These are phyloP conservation scores for Dendrocincla fuliginosa DNA, from an alignment of 2,797 vertebrate species.

Conservation along the genomic window DNA sequence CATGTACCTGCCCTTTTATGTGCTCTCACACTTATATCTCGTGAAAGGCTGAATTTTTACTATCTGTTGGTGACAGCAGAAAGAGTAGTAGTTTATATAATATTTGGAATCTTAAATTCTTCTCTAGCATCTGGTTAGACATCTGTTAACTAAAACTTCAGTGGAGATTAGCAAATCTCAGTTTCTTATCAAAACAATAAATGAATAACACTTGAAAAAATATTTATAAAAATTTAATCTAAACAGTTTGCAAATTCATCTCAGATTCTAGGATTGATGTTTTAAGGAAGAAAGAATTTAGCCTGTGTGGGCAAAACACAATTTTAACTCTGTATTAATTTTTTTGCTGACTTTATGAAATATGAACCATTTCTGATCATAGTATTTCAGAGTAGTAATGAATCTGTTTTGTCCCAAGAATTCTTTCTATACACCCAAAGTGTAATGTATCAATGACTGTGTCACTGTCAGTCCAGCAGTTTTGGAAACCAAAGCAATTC, in stretches of 20 bases:
- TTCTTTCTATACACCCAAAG: neutral
- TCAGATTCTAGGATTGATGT: neutral
- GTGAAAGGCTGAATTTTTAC: neutral
- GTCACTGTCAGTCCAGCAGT: neutral
- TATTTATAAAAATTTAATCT: too few relatives aligned
- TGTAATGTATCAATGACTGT: rapidly evolving
- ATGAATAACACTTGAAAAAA: neutral
- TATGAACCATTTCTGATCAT: neutral
- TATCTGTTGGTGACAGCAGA: neutral
- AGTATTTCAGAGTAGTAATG: neutral
- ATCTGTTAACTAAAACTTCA: neutral
- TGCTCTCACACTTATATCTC: neutral
- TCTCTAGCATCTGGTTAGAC: neutral
- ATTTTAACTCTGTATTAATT: neutral
- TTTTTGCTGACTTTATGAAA: neutral
- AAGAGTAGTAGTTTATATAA: neutral
- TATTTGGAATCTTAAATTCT: neutral
- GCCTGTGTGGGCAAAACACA: neutral
- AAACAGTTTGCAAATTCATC: neutral
- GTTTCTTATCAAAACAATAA: neutral
- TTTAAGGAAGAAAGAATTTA: neutral
- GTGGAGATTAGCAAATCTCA: neutral
- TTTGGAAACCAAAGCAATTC: neutral
- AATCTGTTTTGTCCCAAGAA: neutral
- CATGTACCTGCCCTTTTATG: neutral